Evolutionary conservation across 1,140 invertebrate species (phyloP), one percentile per base, ranked within the genome.

Genomic region (Drosophila willistoni): DNA sequence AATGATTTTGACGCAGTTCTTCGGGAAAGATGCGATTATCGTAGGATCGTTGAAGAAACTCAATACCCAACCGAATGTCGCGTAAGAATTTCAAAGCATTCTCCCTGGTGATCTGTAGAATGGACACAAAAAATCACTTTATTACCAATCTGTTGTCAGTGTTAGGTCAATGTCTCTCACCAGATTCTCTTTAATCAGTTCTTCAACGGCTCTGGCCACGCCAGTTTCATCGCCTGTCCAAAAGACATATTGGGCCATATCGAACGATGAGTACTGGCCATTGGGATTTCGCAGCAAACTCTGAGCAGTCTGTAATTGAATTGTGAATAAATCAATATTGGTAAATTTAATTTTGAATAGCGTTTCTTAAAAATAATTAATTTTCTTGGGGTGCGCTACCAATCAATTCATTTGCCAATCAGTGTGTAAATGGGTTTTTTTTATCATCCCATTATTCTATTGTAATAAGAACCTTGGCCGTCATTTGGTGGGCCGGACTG

Each of bases 201-300:
- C 95, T 79, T 96, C 95, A 41, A 96, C 94, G 14, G 95, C 95
- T 2, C 94, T 87, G 2, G 95, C 95, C 0, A 96, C 95, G 2
- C 95, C 95, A 51, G 94, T 94, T 81, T 96, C 95, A 91, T 96
- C 95, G 6, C 95, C 95, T 3, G 95, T 96, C 95, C 95, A 96
- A 81, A 95, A 96, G 1, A 96, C 94, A 70, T 96, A 96, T 78
- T 96, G 95, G 0, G 96, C 96, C 94, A 96, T 95, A 75, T 96
- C 95, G 55, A 95, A 90, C 1, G 95, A 94, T 0, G 95, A 94
- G 72, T 95, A 95, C 68, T 95, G 95, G 1, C 94, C 93, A 57
- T 94, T 94, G 0, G 93, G 77, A 78, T 94, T 90, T 14, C 75
- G 80, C 54, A 92, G 65, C 33, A 92, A 68, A 41, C 78, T 90